Evolutionary conservation across 1,140 invertebrate species (phyloP), one percentile per base, ranked within the genome.

Genomic region (Dendrolimus punctatus): DNA sequence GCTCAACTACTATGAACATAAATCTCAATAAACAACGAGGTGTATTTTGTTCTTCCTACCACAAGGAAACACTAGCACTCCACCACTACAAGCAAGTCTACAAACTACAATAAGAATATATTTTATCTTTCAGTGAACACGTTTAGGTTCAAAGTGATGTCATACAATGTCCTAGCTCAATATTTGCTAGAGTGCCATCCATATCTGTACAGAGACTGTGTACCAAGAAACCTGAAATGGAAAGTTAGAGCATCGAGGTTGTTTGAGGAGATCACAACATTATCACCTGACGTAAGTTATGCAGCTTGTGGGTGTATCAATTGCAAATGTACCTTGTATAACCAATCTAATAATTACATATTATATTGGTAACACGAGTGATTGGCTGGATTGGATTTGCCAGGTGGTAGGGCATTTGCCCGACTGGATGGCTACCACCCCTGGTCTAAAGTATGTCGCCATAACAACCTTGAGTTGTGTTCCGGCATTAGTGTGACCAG

Each of bases 151-250:
- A 71, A 64, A 59, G 71, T 90, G n/a, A 76, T 96, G 63, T 94
- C 92, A 0, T 98, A 97, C 75, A 98, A 99, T 85, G 92, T 98
- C 40, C 80, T 98, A 40, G 93, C 96, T 0, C 96, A 98, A 83
- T 89, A 92, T 60, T 85, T 98, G 39, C 60, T 98, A 42, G 90
- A 94, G 64, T 83, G 90, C 54, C 94, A 98, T 82, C 73, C 84
- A 0, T 89, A 93, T 74, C 84, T 98, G 4, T 99, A 99, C 67
- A 80, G 68, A 46, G 57, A 89, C 4, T 92, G 93, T 62, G 73
- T 91, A 43, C 71, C 74, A 37, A 57, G 82, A 38, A 88, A 89
- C 47, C 81, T 98, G 0, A 73, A 86, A 3, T 98, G 96, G 95
- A 84, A 91, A 6, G 82, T 88, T 42, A 87, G 97, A 51, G 91